phyloP scores from a whole-genome alignment of 1,140 invertebrate genomes.

The Scaptomyza hsui region DNA sequence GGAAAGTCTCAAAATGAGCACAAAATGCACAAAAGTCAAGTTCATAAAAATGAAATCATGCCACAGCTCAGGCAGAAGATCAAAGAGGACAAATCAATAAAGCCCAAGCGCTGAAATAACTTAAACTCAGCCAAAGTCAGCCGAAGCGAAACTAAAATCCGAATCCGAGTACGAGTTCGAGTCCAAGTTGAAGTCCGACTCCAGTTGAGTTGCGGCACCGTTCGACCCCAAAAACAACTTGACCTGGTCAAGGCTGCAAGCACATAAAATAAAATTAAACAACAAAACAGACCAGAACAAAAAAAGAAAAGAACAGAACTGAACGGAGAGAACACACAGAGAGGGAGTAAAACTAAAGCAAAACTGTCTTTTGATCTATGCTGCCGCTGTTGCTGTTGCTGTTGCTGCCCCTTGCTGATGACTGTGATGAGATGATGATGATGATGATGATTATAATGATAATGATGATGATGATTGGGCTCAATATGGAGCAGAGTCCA shows the following conservation, averaged over 20 bases:
- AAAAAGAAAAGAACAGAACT: background rate
- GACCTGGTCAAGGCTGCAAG: constrained; percentile 83
- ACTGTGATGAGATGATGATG: constrained; percentile 22
- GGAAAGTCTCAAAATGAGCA: constrained; percentile 49
- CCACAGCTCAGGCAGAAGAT: constrained; percentile 79
- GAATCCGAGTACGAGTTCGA: constrained; percentile 1
- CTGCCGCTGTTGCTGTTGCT: constrained; percentile 30
- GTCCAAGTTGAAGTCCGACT: constrained; percentile 2
- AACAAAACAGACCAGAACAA: constrained; percentile 33
- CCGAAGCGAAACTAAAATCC: constrained; percentile 16
- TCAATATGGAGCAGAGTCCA: constrained; percentile 62
- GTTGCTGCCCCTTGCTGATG: constrained; percentile 1
- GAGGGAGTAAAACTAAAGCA: constrained; percentile 69
- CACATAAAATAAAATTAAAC: constrained; percentile 80
- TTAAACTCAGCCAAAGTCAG: constrained; percentile 69
- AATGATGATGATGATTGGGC: constrained; percentile 46
- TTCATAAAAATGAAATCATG: constrained; percentile 83
- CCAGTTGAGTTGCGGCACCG: constrained; percentile 37
- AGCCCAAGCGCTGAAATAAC: constrained; percentile 65
- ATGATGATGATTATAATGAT: constrained; percentile 40
- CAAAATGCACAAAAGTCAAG: constrained; percentile 67
- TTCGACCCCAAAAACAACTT: constrained; percentile 61
- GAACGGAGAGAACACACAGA: background rate
- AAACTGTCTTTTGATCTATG: constrained; percentile 82
- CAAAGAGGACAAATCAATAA: constrained; percentile 83